Evolutionary conservation across 2,113 vertebrate genomes (phyloP), one percentile per base, ranked within the genome.

Genomic region (Syrmaticus mikado): DNA sequence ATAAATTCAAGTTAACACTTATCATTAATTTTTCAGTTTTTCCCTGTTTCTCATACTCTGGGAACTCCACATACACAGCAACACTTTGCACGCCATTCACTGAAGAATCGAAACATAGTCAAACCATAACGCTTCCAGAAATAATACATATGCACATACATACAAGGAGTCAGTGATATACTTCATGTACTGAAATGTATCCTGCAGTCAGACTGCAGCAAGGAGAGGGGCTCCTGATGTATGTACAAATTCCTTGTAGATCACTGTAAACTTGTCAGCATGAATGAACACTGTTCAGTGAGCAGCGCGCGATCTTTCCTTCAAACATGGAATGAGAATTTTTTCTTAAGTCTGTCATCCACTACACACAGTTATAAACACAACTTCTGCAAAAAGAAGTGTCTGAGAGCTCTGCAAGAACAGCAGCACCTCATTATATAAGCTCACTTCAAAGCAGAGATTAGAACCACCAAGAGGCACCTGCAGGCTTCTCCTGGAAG

Each of bases 1-100:
- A 80, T 43, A 82, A 94, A 30, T 92, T 82, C 61, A 73, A 78
- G 82, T 75, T 34, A 82, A 68, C 96, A 92, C 6, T 3, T 74
- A 38, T 77, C 11, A 46, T 92, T 87, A 5, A 28, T 75, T 45
- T 89, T 85, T 57, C 28, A 89, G 16, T 72, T 76, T 67, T 52
- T 68, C 18, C 4, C 48, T 32, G 2, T 74, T 90, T 96, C n/a
- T 94, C 55, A 53, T 34, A 78, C 10, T 32, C 8, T 38, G 45
- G 46, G 24, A 76, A 50, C 30, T 85, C 64, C 34, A 34, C 2
- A 7, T 50, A 43, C 50, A 79, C 62, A 78, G 67, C 62, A 82
- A 58, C 9, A 28, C 16, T 68, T 57, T 64, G 17, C n/a, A 34
- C 8, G 66, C 8, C 41, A 36, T 79, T 70, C 75, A 48, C 15